A percentile compares a stretch with the other conserved stretches of the same genome.
phyloP scores from a whole-genome alignment of 2,113 vertebrate species.

The Scopus umbretta region DNA sequence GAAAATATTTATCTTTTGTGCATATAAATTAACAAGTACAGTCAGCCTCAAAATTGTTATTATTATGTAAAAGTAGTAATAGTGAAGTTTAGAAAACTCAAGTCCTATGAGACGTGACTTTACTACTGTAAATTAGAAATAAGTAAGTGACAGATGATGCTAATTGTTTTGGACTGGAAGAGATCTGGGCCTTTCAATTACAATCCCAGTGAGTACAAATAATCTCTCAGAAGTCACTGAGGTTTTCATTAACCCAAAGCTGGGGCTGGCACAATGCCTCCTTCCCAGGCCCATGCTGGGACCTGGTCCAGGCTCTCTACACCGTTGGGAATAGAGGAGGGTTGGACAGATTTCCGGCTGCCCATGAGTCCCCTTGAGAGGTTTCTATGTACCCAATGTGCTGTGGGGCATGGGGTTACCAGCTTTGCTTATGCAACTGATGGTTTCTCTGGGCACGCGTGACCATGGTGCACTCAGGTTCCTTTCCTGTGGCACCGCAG shows the following conservation, averaged over 20 bases:
- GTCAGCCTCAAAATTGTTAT: not conserved
- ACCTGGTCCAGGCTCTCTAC: not conserved
- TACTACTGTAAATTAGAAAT: not conserved
- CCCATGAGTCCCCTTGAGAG: not conserved
- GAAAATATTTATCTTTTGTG: not conserved
- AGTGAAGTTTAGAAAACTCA: not conserved
- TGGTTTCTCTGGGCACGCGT: accelerated
- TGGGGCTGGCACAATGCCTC: not conserved
- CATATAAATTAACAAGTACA: not conserved
- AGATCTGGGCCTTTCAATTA: not conserved
- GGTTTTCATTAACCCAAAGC: not conserved
- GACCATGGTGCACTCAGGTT: accelerated
- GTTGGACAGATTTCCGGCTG: not conserved
- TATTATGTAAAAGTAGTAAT: not conserved
- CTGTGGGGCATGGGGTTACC: not conserved
- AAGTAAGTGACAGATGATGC: not conserved
- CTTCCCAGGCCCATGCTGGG: not conserved
- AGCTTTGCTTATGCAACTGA: not conserved
- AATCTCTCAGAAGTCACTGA: not conserved
- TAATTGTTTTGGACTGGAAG: not conserved
- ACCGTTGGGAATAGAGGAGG: not conserved
- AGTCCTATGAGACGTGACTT: not conserved
- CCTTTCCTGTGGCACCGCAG: not conserved
- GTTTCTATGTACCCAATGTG: too few relatives aligned
- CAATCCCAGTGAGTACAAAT: not conserved